A percentile compares a stretch with the other conserved stretches of the same genome.
phyloP scores from a whole-genome alignment of 30 jellyfish, hydroid and myxozoan genomes.

The Haliclystus octoradiatus region DNA sequence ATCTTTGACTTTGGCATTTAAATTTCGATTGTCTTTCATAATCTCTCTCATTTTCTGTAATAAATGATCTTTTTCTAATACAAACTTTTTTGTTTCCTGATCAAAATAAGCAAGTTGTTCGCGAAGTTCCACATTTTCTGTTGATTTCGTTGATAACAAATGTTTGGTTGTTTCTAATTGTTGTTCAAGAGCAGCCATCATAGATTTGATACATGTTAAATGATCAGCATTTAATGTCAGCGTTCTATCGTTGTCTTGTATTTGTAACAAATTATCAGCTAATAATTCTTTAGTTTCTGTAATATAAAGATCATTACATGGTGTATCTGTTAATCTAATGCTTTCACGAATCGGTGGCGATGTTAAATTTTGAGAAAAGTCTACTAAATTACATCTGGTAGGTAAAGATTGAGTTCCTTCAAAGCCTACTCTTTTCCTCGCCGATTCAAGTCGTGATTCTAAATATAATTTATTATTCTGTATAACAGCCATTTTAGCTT shows the following conservation, averaged over 20 bases:
- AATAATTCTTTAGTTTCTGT: neutral
- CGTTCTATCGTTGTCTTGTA: neutral
- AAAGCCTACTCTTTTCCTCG: neutral
- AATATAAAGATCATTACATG: neutral
- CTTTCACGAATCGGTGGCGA: neutral
- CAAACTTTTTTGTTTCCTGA: neutral
- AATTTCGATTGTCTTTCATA: neutral
- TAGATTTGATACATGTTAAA: neutral
- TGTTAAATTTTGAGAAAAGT: neutral
- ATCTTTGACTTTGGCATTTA: neutral
- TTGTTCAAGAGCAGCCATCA: neutral
- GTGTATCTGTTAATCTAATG: no score
- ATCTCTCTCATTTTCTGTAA: neutral
- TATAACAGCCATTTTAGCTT: slow-evolving; percentile 79
- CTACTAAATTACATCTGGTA: neutral
- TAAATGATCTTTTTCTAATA: neutral
- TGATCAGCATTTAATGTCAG: neutral
- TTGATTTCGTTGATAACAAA: neutral
- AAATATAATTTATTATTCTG: slow-evolving; percentile 73
- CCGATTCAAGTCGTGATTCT: slow-evolving; percentile 43
- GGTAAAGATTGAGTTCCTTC: neutral
- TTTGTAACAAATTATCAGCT: neutral
- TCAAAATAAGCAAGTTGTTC: neutral
- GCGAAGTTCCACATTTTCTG: neutral
- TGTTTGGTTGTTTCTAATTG: neutral